A percentile compares a stretch with the other conserved stretches of the same genome.
Evolutionary conservation across 2,797 vertebrate species (phyloP).

Genomic region (Sebastes dallii): DNA sequence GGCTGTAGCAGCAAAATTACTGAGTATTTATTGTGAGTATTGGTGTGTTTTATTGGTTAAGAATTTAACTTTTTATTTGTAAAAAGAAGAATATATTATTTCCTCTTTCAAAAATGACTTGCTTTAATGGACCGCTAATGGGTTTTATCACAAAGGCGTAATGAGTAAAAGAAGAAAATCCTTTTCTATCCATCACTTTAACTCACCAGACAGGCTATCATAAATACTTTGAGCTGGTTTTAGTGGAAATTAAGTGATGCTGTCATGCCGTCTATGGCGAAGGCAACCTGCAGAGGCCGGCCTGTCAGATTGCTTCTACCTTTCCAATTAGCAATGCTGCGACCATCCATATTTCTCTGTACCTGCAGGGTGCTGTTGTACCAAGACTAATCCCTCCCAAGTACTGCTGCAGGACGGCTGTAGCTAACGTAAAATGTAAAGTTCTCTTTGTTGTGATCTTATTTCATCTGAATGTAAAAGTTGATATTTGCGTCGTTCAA

Average conservation of each 20-base stretch:
- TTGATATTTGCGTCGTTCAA: conserved; percentile 29
- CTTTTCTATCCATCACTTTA: neutral
- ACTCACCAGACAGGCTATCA: neutral
- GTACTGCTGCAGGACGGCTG: neutral
- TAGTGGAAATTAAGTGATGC: neutral
- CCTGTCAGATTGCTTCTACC: neutral
- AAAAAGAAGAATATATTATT: neutral
- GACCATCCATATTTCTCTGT: neutral
- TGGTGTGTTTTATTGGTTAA: no score
- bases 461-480: conserved; percentile 7
- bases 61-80: neutral
- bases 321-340: conserved; percentile 7
- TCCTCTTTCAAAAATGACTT: neutral
- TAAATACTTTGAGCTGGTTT: neutral
- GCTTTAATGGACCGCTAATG: neutral
- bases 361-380: neutral
- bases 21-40: neutral
- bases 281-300: neutral
- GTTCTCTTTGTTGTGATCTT: neutral
- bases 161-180: neutral
- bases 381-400: neutral
- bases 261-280: neutral
- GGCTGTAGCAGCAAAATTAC: neutral
- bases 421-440: neutral
- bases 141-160: neutral